phyloP scores from a whole-genome alignment of 2,888 invertebrate species.

The Melitaea athalia region DNA sequence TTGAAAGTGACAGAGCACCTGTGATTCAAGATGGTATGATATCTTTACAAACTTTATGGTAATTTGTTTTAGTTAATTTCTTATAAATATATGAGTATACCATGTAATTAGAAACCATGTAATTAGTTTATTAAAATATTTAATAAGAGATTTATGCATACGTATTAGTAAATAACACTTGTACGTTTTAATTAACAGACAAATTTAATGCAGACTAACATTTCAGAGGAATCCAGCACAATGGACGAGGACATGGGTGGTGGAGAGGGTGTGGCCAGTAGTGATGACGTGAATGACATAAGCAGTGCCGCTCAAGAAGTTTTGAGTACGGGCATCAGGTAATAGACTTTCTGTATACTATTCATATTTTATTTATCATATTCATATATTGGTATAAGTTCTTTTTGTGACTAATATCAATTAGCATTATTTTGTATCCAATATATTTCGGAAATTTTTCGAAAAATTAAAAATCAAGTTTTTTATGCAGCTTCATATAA shows the following conservation, averaged over 20 bases:
- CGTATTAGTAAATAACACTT: too few species aligned
- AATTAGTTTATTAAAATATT: too few species aligned
- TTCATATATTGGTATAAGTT: too few species aligned
- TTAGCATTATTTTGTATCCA: too few species aligned
- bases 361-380: not conserved
- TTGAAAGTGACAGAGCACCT: constrained; percentile 69
- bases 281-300: constrained; percentile 78
- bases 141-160: too few species aligned
- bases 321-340: constrained; percentile 66
- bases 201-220: constrained; percentile 2
- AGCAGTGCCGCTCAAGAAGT: constrained; percentile 75
- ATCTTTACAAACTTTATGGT: not conserved
- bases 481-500: too few species aligned
- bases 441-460: too few species aligned
- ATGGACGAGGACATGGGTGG: constrained; percentile 80
- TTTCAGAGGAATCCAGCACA: constrained; percentile 75
- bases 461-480: too few species aligned
- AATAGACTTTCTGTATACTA: not conserved
- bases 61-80: constrained; percentile 4
- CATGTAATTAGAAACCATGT: not conserved
- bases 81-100: not conserved
- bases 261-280: constrained; percentile 77
- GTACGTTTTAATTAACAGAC: too few species aligned
- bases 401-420: too few species aligned
- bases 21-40: constrained; percentile 70